phyloP scores from a whole-genome alignment of 2,888 invertebrate species.

The Oxycera nigricornis region DNA sequence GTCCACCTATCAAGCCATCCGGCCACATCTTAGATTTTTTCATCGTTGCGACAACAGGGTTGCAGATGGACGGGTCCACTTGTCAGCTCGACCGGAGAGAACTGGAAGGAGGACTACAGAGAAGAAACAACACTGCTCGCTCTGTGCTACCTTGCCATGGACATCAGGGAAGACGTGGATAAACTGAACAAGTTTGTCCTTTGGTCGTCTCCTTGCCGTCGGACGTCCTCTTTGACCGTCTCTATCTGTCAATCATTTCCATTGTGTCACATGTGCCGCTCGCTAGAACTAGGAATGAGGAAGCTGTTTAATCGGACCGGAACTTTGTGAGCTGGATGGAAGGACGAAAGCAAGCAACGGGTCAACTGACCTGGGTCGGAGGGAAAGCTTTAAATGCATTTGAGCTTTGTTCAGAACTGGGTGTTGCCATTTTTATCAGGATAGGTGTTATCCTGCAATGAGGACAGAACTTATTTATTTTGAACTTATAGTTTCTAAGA shows the following conservation, averaged over 20 bases:
- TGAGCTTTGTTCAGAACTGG: neutral
- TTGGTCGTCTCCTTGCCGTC: neutral
- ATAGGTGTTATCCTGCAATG: neutral
- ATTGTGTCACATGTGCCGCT: constrained; percentile 31
- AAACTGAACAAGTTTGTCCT: constrained; percentile 20
- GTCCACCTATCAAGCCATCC: neutral
- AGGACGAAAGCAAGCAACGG: neutral
- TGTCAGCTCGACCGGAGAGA: constrained; percentile 9
- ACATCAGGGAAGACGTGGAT: constrained; percentile 1
- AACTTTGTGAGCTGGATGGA: constrained; percentile 7
- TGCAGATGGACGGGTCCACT: constrained; percentile 36
- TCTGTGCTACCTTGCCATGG: neutral
- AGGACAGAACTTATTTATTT: no score
- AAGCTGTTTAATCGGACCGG: constrained; percentile 10
- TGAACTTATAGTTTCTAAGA: no score
- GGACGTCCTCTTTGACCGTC: neutral
- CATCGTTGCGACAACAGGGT: constrained; percentile 1
- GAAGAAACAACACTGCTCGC: neutral
- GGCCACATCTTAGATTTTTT: constrained; percentile 24
- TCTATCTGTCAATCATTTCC: constrained; percentile 36
- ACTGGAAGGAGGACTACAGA: neutral
- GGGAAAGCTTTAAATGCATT: neutral
- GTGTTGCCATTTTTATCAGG: neutral
- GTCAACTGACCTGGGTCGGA: constrained; percentile 11
- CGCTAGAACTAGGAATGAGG: neutral